Evolutionary conservation across 2,888 invertebrate genomes (phyloP).

Genomic region (Drosophila percnosoma): DNA sequence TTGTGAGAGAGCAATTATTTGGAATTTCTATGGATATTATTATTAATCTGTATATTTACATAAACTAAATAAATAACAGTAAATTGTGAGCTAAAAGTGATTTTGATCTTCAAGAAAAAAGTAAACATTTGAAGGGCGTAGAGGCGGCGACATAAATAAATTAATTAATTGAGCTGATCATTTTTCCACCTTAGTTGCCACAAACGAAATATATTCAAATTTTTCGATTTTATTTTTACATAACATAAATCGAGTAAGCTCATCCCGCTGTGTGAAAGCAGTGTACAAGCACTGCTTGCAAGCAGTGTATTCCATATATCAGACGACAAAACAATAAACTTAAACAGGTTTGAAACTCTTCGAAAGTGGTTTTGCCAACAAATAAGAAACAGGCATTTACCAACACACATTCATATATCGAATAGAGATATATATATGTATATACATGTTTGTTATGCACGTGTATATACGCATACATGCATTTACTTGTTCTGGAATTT

Average conservation of each 20-base stretch:
- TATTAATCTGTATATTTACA: not conserved
- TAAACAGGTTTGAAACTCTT: slow-evolving; percentile 6
- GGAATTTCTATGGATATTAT: not conserved
- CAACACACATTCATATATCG: not conserved
- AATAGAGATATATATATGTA: slow-evolving; percentile 1
- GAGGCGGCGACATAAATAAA: not conserved
- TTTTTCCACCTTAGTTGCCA: not conserved
- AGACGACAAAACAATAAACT: not conserved
- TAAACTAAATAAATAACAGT: not conserved
- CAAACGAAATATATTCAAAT: not conserved
- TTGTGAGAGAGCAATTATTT: not conserved
- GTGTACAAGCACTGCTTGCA: not conserved
- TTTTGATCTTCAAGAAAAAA: not conserved
- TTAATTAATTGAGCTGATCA: not conserved
- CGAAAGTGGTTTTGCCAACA: slow-evolving; percentile 1
- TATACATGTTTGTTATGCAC: not conserved
- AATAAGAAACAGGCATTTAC: not conserved
- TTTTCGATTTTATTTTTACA: not conserved
- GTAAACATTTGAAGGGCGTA: not conserved
- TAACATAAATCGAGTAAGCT: not conserved
- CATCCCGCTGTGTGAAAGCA: not conserved
- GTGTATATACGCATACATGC: not conserved
- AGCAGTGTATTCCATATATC: not conserved
- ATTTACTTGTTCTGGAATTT: not conserved
- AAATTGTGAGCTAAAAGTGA: not conserved